Conservation (phyloP, 2,888 invertebrate genomes). For the Cylindroiulus punctatus region DNA sequence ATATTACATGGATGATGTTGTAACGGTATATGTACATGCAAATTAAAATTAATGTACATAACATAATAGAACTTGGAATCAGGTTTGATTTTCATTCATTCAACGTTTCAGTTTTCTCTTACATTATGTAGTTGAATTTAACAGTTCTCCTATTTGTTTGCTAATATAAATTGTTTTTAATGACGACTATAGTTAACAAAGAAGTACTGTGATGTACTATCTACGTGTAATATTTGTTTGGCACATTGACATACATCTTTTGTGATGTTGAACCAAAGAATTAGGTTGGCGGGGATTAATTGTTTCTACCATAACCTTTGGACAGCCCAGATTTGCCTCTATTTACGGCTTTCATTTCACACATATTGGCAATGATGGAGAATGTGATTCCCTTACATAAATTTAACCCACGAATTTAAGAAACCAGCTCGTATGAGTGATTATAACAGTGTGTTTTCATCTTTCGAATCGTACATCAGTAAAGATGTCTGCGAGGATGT, state of each 20-base stretch:
- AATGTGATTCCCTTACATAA: too few relatives aligned
- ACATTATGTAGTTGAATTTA: too few relatives aligned
- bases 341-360: too few relatives aligned
- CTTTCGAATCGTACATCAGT: constrained; percentile 73
- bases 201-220: background rate
- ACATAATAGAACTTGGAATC: background rate
- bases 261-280: too few relatives aligned
- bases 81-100: background rate
- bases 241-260: background rate
- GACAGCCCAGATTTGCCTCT: too few relatives aligned
- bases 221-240: constrained; percentile 26
- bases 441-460: constrained; percentile 87
- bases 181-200: background rate
- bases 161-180: background rate
- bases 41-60: background rate
- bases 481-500: constrained; percentile 66
- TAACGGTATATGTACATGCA: background rate
- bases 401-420: background rate
- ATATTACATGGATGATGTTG: too few relatives aligned
- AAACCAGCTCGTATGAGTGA: background rate
- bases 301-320: too few relatives aligned
- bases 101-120: background rate
- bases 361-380: too few relatives aligned
- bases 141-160: background rate
- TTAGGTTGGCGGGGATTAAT: too few relatives aligned